Conservation (phyloP, 1,140 invertebrate species). For the Oncopeltus fasciatus region DNA sequence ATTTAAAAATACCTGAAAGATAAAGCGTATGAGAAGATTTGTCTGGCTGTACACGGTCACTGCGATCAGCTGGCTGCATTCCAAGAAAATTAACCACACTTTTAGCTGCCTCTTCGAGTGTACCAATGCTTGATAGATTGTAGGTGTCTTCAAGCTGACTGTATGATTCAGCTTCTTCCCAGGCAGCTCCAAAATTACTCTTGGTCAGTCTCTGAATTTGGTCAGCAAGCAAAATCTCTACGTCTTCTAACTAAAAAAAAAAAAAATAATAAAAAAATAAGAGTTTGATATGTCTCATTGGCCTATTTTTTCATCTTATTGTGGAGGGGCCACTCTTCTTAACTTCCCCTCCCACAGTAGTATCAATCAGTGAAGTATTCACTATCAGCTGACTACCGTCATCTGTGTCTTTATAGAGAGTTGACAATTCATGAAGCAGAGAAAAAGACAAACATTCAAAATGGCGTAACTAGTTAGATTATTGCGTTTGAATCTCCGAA, state of each 20-base stretch:
- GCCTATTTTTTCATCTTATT: no score
- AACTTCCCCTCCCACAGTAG: no score
- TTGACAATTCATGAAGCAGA: conserved; percentile 7
- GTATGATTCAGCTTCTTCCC: conserved; percentile 46
- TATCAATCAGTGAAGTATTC: no score
- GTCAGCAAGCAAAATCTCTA: conserved; percentile 79
- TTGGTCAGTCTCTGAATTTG: conserved; percentile 78
- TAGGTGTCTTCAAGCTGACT: conserved; percentile 81
- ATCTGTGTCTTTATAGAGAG: neutral
- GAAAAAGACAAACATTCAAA: conserved; percentile 8
- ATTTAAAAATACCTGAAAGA: conserved; percentile 58
- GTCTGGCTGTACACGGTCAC: conserved; percentile 71
- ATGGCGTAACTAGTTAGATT: neutral
- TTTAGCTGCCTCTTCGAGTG: conserved; percentile 73
- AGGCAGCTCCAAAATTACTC: conserved; percentile 58
- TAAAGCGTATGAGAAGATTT: conserved; percentile 68
- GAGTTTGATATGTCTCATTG: no score
- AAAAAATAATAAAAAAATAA: conserved; percentile 16
- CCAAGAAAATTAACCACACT: conserved; percentile 79
- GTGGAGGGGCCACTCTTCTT: no score
- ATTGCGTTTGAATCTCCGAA: neutral
- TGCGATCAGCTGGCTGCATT: conserved; percentile 70
- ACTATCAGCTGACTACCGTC: no score
- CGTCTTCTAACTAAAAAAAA: conserved; percentile 62
- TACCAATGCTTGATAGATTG: conserved; percentile 62